A percentile compares a stretch with the other conserved stretches of the same genome.
Evolutionary conservation across 2,113 vertebrate genomes (phyloP).

Genomic region (Megaleporinus macrocephalus): DNA sequence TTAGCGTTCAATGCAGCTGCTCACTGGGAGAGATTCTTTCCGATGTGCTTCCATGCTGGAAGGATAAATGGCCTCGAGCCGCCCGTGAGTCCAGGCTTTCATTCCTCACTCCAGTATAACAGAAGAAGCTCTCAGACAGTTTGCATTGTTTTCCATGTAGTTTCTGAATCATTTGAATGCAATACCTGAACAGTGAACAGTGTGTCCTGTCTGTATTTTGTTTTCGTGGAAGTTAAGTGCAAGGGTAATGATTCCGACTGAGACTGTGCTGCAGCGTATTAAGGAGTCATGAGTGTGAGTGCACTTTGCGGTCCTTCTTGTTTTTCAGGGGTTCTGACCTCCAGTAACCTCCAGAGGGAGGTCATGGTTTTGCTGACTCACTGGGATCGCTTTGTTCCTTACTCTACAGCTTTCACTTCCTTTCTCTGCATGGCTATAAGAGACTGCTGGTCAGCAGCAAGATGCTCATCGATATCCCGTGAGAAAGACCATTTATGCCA

Average conservation of each 20-base stretch:
- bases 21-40: not conserved
- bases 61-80: not conserved
- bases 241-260: not conserved
- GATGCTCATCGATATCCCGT: not conserved
- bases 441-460: not conserved
- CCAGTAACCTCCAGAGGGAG: slow-evolving; percentile 59
- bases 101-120: not conserved
- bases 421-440: slow-evolving; percentile 26
- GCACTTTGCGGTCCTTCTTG: slow-evolving; percentile 34
- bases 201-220: not conserved
- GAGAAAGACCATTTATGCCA: not conserved
- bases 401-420: slow-evolving; percentile 65
- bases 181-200: no score
- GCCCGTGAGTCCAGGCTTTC: not conserved
- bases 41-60: not conserved
- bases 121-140: no score
- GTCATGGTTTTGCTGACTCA: slow-evolving; percentile 67
- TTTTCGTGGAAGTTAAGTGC: not conserved
- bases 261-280: not conserved
- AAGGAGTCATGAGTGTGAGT: not conserved
- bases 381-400: slow-evolving; percentile 59
- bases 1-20: slow-evolving; percentile 18
- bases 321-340: slow-evolving; percentile 58
- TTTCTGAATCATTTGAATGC: no score
- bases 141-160: no score